Evolutionary conservation across 2,797 vertebrate genomes (phyloP), one percentile per base, ranked within the genome.

Genomic region (Gallirallus australis): DNA sequence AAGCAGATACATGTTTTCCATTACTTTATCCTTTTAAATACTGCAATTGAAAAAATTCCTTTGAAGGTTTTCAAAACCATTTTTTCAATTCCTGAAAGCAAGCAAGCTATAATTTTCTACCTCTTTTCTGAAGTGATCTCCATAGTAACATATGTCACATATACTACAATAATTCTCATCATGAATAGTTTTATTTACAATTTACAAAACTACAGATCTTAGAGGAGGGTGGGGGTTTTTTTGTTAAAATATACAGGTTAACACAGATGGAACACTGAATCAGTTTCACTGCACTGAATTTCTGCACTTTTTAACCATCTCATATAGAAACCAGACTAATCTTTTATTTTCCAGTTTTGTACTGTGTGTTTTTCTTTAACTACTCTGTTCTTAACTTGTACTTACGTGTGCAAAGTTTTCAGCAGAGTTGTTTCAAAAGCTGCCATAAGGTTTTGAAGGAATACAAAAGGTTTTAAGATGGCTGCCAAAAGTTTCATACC

Each of bases 121-220:
- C 33, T 91, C n/a, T 79, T 91, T 94, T 97, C 65, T 61, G 53
- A 93, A 86, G 82, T 66, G 61, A 86, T 97, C 30, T 78, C 84
- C 86, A 86, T 91, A 94, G 91, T 84, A 95, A 96, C 78, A 60
- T 39, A 83, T 9, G 94, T 85, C 94, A 96, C 76, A 60, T 39
- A 83, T 9, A 94, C 23, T 78, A 82, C 42, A 80, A 78, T 94
- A 92, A 94, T 90, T 96, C 68, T 94, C 42, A 89, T 64, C 4
- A 21, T 52, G 24, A 85, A 92, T 65, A 89, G 66, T 93, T 59
- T 94, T 90, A 94, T 77, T 94, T 83, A 77, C 72, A 93, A 70
- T 89, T 93, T 79, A 65, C 9, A 82, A 89, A 96, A 90, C n/a
- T 70, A 27, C 9, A 76, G 12, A 60, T 37, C 91, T 96, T 85